phyloP scores from a whole-genome alignment of 2,113 vertebrate species.

The Entomyzon cyanotis region DNA sequence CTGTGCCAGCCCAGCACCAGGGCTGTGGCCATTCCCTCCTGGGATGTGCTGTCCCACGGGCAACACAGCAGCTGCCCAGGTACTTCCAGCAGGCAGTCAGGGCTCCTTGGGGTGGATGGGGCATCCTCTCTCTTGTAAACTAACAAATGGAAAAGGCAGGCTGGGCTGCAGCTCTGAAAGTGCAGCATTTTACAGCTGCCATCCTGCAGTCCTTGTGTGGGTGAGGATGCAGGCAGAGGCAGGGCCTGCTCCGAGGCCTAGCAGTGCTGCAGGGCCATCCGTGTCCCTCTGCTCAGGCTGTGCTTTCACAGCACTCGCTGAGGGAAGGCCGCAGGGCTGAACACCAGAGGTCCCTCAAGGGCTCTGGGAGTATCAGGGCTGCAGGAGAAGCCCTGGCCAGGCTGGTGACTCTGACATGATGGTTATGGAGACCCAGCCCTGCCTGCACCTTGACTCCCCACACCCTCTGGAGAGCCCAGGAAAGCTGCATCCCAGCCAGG shows the following conservation, averaged over 20 bases:
- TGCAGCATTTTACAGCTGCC: neutral
- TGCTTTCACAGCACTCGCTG: neutral
- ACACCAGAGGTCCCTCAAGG: neutral
- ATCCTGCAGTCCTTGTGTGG: neutral
- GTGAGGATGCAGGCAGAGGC: neutral
- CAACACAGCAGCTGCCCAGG: neutral
- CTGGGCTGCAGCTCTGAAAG: neutral
- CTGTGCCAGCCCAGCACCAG: neutral
- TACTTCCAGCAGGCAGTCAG: neutral
- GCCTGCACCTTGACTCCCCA: neutral
- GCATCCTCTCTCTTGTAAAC: neutral
- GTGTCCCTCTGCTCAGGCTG: neutral
- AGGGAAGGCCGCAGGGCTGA: neutral
- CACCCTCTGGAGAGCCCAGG: neutral
- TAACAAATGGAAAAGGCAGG: neutral
- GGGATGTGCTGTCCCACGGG: neutral
- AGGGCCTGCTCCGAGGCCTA: neutral
- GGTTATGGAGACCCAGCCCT: neutral
- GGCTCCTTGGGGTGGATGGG: neutral
- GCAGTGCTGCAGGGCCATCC: neutral
- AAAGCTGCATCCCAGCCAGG: rapidly evolving
- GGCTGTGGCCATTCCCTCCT: neutral
- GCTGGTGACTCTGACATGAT: rapidly evolving
- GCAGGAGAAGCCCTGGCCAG: neutral
- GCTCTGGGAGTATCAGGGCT: neutral